Percentiles rank a stretch among this genome's conserved stretches.
Conservation (phyloP, 2,113 vertebrate genomes). For the Callopanchax toddi region DNA sequence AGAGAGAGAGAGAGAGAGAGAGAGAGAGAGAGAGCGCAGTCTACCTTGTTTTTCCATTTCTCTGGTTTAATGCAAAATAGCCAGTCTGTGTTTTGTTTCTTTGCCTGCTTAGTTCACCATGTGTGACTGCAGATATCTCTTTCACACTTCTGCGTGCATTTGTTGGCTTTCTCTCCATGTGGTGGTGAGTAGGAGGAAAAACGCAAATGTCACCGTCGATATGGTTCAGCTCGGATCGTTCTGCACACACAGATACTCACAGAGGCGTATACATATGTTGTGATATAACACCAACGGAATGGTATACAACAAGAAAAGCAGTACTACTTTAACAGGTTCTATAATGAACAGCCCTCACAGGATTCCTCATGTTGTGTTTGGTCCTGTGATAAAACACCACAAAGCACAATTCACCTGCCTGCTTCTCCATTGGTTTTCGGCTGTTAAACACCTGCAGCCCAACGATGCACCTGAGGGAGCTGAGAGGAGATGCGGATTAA, state of each 20-base stretch:
- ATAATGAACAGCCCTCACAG: background rate
- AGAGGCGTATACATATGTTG: constrained; percentile 29
- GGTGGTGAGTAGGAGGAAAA: constrained; percentile 48
- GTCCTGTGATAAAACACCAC: constrained; percentile 1
- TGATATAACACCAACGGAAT: constrained; percentile 17
- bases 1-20: too few species aligned
- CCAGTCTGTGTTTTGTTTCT: background rate
- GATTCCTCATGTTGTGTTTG: constrained; percentile 4
- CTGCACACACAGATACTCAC: constrained; percentile 3
- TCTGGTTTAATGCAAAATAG: constrained; percentile 8
- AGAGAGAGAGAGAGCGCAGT: background rate
- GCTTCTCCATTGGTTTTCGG: constrained; percentile 19
- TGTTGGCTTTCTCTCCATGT: constrained; percentile 42
- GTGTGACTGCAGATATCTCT: constrained; percentile 25
- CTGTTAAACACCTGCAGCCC: constrained; percentile 11
- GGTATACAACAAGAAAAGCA: constrained; percentile 1
- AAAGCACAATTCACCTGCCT: constrained; percentile 16
- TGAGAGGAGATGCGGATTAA: constrained; percentile 27
- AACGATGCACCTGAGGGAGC: constrained; percentile 4
- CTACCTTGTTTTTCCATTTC: background rate
- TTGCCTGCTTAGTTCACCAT: constrained; percentile 11
- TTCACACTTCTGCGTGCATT: constrained; percentile 35
- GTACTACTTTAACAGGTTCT: background rate
- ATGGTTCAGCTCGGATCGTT: constrained; percentile 9
- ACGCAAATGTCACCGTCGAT: constrained; percentile 36